Evolutionary conservation across 2,888 invertebrate genomes (phyloP), one percentile per base, ranked within the genome.

Genomic region (Oscheius myriophilus): DNA sequence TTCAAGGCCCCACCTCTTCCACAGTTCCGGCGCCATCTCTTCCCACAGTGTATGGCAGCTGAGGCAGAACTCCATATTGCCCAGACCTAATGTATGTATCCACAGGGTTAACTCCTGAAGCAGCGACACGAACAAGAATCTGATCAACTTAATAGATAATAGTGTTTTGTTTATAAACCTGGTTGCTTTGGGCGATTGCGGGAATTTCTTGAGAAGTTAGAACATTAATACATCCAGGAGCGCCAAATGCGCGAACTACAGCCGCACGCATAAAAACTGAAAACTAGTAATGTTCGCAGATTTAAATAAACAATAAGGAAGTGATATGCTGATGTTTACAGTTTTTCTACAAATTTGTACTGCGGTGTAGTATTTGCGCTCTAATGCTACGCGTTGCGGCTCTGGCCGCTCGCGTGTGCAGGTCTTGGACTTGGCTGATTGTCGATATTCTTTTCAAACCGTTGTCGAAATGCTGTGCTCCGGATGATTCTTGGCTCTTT

Each of bases 81-180:
- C 90, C 90, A 45, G 87, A 79, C 39, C 90, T 84, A 54, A 90
- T 88, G 79, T 90, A 90, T 0, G 90, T 90, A 71, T 90, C 90
- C 2, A 90, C 90, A 4, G 90, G 90, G 76, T 91, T 90, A 1
- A 91, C 87, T 21, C 90, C 90, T 55, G 89, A 87, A 3, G 88
- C 87, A 39, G 83, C 75, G 0, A 90, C 88, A 72, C 88, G 86
- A 9, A 90, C 87, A 74, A 90, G 82, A 16, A 90, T 87, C 89
- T 90, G 73, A 42, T 70, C 16, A 33, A 18, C 6, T n/a, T 45
- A 16, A 14, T 41, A 12, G 0, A 14, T 54, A 49, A 53, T 53
- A 43, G 33, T 9, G 39, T 25, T 23, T 51, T n/a, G n/a, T n/a
- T 14, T 46, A 1, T 0, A 23, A n/a, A 65, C 64, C 46, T 65